Evolutionary conservation across 2,888 invertebrate species (phyloP).

Genomic region (Catocala nupta): DNA sequence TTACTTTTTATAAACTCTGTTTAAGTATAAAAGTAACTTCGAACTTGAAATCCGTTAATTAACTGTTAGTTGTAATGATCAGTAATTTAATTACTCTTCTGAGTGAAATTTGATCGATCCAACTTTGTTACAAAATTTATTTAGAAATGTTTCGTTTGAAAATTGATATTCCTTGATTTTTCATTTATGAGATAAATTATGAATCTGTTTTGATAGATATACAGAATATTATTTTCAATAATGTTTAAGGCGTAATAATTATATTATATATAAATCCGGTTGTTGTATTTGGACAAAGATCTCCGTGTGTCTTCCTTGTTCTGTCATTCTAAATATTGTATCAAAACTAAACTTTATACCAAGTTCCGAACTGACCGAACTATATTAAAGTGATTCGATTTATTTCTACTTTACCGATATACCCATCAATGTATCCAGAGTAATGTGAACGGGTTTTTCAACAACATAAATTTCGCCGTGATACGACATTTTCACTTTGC

Average conservation of each 20-base stretch:
- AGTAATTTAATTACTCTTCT: slow-evolving; percentile 53
- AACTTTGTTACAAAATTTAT: slow-evolving; percentile 53
- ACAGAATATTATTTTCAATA: no score
- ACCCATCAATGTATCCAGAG: not conserved
- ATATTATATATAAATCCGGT: no score
- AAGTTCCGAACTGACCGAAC: no score
- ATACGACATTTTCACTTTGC: slow-evolving; percentile 29
- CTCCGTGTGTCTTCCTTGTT: no score
- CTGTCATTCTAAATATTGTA: no score
- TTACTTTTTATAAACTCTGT: slow-evolving; percentile 51
- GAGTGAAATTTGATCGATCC: slow-evolving; percentile 54
- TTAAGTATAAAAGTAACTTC: slow-evolving; percentile 48
- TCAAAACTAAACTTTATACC: no score
- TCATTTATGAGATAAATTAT: slow-evolving; percentile 4
- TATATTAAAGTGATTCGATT: not conserved
- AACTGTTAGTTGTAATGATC: slow-evolving; percentile 57
- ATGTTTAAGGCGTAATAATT: no score
- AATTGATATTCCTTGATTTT: slow-evolving; percentile 15
- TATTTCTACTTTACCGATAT: not conserved
- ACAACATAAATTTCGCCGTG: slow-evolving; percentile 8
- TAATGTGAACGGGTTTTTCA: no score
- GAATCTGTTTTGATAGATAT: not conserved
- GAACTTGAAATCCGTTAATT: slow-evolving; percentile 56
- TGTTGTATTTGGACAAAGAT: no score
- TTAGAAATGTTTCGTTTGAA: slow-evolving; percentile 27